Evolutionary conservation across 2,797 vertebrate genomes (phyloP).

Genomic region (Phrynocephalus vlangalii): DNA sequence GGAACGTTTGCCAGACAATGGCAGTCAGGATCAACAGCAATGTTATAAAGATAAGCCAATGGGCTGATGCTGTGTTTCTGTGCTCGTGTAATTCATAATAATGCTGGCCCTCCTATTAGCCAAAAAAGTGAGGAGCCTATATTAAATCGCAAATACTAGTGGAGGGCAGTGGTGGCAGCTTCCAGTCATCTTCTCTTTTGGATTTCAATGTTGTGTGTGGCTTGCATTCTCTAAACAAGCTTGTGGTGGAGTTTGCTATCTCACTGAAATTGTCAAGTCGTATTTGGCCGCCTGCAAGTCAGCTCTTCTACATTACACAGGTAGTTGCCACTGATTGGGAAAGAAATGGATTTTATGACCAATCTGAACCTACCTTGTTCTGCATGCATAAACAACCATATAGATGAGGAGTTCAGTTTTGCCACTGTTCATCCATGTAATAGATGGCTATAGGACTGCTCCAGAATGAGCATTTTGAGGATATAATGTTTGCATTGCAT

Average conservation of each 20-base stretch:
- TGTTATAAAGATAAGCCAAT: too few species aligned
- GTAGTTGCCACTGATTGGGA: too few species aligned
- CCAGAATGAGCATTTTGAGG: background rate
- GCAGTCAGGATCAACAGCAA: too few species aligned
- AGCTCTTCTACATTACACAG: too few species aligned
- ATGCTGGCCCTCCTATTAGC: background rate
- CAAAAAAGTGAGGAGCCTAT: background rate
- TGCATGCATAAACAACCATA: background rate
- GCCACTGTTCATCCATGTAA: background rate
- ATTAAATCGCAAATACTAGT: background rate
- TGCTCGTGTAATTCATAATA: background rate
- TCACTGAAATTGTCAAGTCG: too few species aligned
- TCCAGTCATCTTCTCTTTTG: background rate
- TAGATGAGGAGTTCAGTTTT: background rate
- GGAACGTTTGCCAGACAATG: too few species aligned
- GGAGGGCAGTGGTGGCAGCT: background rate
- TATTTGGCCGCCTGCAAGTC: too few species aligned
- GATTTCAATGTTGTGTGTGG: background rate
- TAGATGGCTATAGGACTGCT: background rate
- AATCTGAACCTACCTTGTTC: background rate
- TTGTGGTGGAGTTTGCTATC: too few species aligned
- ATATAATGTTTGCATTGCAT: conserved; percentile 16
- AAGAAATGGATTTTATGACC: background rate
- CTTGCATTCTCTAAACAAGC: background rate
- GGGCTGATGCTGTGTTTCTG: too few species aligned